These are phyloP conservation scores for Cotesia vestalis DNA, from an alignment of 1,140 invertebrate species.

Conservation along the genomic window DNA sequence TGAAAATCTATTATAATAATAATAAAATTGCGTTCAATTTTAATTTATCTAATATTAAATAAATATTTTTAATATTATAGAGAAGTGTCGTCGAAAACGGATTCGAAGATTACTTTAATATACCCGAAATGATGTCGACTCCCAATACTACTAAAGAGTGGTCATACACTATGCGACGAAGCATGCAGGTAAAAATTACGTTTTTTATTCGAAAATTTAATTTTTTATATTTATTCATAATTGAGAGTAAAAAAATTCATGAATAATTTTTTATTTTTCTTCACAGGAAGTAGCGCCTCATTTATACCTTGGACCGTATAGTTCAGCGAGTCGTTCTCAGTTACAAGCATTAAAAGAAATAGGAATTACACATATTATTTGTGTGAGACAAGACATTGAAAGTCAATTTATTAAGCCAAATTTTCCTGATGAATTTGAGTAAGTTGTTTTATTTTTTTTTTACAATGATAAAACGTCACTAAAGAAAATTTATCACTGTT, in stretches of 20 bases:
- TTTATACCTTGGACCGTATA: slow-evolving; percentile 76
- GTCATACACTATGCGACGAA: slow-evolving; percentile 73
- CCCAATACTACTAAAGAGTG: slow-evolving; percentile 64
- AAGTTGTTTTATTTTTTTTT: slow-evolving; percentile 39
- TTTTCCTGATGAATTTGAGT: slow-evolving; percentile 73
- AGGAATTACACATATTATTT: slow-evolving; percentile 77
- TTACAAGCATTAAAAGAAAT: slow-evolving; percentile 65
- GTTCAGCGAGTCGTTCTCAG: slow-evolving; percentile 67
- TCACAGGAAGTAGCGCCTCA: slow-evolving; percentile 73
- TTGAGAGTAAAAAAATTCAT: background rate
- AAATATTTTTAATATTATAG: slow-evolving; percentile 38
- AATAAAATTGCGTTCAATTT: background rate
- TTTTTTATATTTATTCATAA: slow-evolving; percentile 10
- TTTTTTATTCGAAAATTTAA: slow-evolving; percentile 21
- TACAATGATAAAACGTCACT: background rate
- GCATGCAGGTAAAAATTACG: slow-evolving; percentile 68
- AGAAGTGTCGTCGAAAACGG: slow-evolving; percentile 44
- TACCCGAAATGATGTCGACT: slow-evolving; percentile 35
- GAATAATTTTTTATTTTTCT: slow-evolving; percentile 32
- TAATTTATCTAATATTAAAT: background rate
- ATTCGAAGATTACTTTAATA: slow-evolving; percentile 46
- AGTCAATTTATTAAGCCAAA: slow-evolving; percentile 74
- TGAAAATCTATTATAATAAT: too few relatives aligned
- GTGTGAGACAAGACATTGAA: slow-evolving; percentile 74
- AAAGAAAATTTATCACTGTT: background rate